Base-by-base conservation (phyloP, 2,888 invertebrate species). In the Augiades crinisus region DNA sequence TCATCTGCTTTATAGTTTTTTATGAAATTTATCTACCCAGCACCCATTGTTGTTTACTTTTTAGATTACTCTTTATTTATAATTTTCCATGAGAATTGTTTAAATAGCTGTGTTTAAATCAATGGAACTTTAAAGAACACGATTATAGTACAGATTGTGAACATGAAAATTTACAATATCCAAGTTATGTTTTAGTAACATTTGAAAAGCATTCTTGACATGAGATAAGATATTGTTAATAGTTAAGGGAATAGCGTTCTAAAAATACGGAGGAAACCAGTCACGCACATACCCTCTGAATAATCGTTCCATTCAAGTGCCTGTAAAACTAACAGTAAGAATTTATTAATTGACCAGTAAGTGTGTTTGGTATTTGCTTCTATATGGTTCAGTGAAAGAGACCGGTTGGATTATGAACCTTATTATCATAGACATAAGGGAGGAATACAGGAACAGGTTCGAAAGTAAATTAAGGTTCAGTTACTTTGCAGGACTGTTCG, bases 231-330 rank as follows among this genome's bases (percentile, higher is more conserved):
- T 34, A 34, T 24, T 17, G 13, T 19, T 34, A 40, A 49, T 33
- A 49, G 34, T 49, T 30, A 14, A 51, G 14, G 14, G 17, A 51
- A 51, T 31, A 44, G 51, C 22, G 37, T 30, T 44, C 36, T 44
- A 44, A 51, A 51, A 51, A 51, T 51, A 44, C 37, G 21, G 17
- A 43, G 21, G 19, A 49, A 51, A 44, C 51, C 14, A 44, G 51
- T 51, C 51, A 44, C 44, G 51, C 51, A 51, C 41, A 37, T 36
- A 30, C 24, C 14, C 12, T 12, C 41, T 43, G 50, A 51, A 51
- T 51, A 44, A 51, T 51, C 44, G 51, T 51, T 30, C 51, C 44
- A 51, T 51, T 51, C 44, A 51, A 43, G 50, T 50, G 50, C 50
- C 50, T 43, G 43, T 43, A 50, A 27, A 50, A 50, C 49, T 43